Conservation (phyloP, 1,140 invertebrate species). For the Caenorhabditis inopinata region DNA sequence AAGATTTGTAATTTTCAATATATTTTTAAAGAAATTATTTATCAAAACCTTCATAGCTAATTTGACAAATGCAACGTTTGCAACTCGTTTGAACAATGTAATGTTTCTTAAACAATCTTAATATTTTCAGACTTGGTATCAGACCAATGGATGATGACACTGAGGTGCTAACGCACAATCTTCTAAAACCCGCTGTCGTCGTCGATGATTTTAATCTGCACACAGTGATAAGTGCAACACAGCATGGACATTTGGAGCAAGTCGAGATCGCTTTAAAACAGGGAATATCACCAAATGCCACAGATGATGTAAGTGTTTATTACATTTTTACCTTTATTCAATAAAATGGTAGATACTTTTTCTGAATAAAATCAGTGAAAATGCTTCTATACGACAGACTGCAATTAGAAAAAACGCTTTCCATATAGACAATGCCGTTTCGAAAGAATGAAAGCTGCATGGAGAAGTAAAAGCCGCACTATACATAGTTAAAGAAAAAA, state of each 20-base stretch:
- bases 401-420: too few species aligned
- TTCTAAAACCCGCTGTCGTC: background rate
- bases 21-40: background rate
- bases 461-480: too few species aligned
- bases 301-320: slow-evolving; percentile 20
- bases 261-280: background rate
- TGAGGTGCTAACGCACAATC: slow-evolving; percentile 15
- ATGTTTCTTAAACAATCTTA: background rate
- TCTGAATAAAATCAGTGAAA: too few species aligned
- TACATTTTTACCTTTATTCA: background rate
- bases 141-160: slow-evolving; percentile 21
- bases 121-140: slow-evolving; percentile 7
- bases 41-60: background rate
- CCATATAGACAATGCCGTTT: too few species aligned
- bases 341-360: too few species aligned
- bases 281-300: background rate
- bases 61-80: too few species aligned
- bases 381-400: too few species aligned
- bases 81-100: background rate
- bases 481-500: too few species aligned
- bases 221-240: background rate
- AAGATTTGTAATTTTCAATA: background rate
- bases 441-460: too few species aligned
- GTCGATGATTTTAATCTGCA: background rate
- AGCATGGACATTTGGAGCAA: background rate